Evolutionary conservation across 2,113 vertebrate species (phyloP).

Genomic region (Strigops habroptila): DNA sequence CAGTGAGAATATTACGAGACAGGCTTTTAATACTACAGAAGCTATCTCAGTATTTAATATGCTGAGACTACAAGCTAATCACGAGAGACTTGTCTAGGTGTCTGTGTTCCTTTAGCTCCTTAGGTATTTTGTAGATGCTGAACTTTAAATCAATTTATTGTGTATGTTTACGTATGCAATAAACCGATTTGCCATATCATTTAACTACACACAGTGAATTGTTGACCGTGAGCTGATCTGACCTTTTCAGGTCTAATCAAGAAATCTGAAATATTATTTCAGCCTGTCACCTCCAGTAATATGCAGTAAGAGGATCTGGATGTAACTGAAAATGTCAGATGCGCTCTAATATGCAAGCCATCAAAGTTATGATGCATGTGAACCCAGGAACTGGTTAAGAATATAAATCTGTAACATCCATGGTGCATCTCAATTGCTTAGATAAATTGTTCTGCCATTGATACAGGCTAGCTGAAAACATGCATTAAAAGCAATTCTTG

Average conservation of each 20-base stretch:
- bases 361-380: slow-evolving; percentile 22
- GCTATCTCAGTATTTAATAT: background rate
- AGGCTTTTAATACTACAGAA: background rate
- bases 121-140: slow-evolving; percentile 29
- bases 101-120: background rate
- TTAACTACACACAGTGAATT: background rate
- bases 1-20: background rate
- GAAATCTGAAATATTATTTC: slow-evolving; percentile 49
- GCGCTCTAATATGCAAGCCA: slow-evolving; percentile 31
- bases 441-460: background rate
- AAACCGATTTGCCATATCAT: background rate
- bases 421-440: slow-evolving; percentile 19
- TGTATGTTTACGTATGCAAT: background rate
- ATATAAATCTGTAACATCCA: slow-evolving; percentile 7
- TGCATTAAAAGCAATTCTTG: background rate
- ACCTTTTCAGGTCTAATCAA: slow-evolving; percentile 60
- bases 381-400: background rate
- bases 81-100: background rate
- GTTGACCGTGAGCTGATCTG: slow-evolving; percentile 1
- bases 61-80: slow-evolving; percentile 21
- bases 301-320: background rate
- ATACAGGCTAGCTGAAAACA: background rate
- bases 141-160: slow-evolving; percentile 53
- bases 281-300: background rate
- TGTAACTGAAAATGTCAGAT: slow-evolving; percentile 49